Base-by-base conservation (phyloP, 2,888 invertebrate species). In the Rutpela maculata region DNA sequence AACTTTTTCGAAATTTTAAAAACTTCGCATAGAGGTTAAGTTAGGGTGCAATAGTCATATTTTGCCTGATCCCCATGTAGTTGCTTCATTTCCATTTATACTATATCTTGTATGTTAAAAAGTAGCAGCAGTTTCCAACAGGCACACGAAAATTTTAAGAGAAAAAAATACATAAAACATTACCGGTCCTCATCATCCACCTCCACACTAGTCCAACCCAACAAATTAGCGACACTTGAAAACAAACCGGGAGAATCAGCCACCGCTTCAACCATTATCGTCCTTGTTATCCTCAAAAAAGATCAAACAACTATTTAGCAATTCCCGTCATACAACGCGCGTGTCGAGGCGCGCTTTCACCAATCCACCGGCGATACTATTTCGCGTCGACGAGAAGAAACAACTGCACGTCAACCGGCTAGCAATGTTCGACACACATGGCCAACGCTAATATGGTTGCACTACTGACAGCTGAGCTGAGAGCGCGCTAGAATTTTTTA, bases 171-270 rank as follows among this genome's bases (percentile, higher is more conserved):
- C 4, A 63, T 35, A 35, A 38, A 9, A 35, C n/a, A 22, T 79
- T 87, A 88, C 88, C 88, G 87, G 76, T 88, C 87, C 74, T 87
- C 86, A 65, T 88, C 88, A 62, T 87, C 84, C 26, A 75, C 59
- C 35, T 81, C 78, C 43, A 79, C 79, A 10, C 82, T 80, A 31
- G 77, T 83, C 82, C 86, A 85, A 18, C 85, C 88, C 78, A 85
- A 84, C 77, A 84, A 85, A 83, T 84, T 87, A 65, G 86, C 86
- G 59, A 88, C 84, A 76, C 84, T 87, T 9, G 83, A 84, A 71
- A 88, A 84, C 60, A 88, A 82, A 31, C 83, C 83, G 12, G 87
- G 83, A 66, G 86, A 82, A 69, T 86, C 85, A 6, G 81, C 77
- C 38, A 81, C 77, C 22, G 82, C 78, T 72, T 82, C 82, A 15